A percentile compares a stretch with the other conserved stretches of the same genome.
phyloP scores from a whole-genome alignment of 2,797 vertebrate species.

The Acanthopagrus latus region DNA sequence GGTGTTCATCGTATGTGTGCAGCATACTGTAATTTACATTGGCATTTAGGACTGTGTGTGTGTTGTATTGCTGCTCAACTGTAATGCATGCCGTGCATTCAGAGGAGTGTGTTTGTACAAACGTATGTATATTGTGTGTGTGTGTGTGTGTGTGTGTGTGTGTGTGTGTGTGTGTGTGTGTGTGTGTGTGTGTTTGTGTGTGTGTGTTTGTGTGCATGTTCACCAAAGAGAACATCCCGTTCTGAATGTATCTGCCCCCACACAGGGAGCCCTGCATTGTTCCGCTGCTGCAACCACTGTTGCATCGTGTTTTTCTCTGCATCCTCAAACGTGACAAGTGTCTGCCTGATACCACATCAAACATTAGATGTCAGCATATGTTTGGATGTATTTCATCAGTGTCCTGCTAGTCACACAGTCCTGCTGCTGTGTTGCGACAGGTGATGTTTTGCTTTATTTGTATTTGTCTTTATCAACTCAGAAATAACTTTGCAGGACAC shows the following conservation, averaged over 20 bases:
- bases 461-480: background rate
- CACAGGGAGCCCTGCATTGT: slow-evolving; percentile 70
- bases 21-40: background rate
- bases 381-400: background rate
- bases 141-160: slow-evolving; percentile 19
- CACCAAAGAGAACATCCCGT: slow-evolving; percentile 76
- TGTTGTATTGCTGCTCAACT: background rate
- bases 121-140: slow-evolving; percentile 16
- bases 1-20: background rate
- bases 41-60: background rate
- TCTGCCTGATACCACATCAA: background rate
- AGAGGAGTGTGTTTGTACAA: slow-evolving; percentile 7
- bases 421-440: background rate
- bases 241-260: slow-evolving; percentile 54
- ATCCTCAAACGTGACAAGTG: slow-evolving; percentile 63
- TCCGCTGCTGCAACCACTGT: slow-evolving; percentile 62
- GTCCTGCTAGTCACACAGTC: background rate
- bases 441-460: background rate
- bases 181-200: too few relatives aligned
- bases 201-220: slow-evolving; percentile 29
- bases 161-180: slow-evolving; percentile 2
- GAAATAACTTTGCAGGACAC: background rate
- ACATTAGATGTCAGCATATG: background rate
- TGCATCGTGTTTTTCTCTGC: slow-evolving; percentile 43
- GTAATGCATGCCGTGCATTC: background rate